Evolutionary conservation across 2,797 vertebrate species (phyloP).

Genomic region (Artibeus lituratus): DNA sequence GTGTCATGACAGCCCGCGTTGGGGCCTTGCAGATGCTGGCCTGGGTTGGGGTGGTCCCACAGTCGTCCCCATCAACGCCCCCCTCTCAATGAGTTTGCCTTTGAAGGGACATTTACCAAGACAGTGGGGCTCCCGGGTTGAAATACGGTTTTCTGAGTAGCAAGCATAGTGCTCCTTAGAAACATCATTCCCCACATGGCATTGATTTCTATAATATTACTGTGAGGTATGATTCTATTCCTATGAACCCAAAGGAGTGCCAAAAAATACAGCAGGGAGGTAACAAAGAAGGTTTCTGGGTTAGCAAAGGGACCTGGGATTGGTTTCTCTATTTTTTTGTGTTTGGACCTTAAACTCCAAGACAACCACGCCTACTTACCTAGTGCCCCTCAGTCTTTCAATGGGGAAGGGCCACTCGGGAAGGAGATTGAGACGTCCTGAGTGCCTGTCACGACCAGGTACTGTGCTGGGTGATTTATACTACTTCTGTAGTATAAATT

Average conservation of each 20-base stretch:
- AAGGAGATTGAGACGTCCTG: background rate
- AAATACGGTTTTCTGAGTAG: background rate
- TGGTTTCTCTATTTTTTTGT: background rate
- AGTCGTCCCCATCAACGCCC: conserved; percentile 48
- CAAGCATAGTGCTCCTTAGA: background rate
- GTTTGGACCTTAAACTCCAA: background rate
- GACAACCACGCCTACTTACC: background rate
- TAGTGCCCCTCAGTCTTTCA: background rate
- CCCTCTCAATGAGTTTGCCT: conserved; percentile 57
- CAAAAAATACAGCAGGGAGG: background rate
- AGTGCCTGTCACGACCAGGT: background rate
- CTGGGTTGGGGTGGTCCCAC: conserved; percentile 30
- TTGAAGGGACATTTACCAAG: conserved; percentile 48
- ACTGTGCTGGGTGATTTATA: background rate
- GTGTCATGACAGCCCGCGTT: conserved; percentile 55
- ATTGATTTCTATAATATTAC: background rate
- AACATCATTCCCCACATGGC: background rate
- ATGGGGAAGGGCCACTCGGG: background rate
- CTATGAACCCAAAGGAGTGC: background rate
- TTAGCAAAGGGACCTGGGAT: background rate
- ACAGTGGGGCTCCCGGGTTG: background rate
- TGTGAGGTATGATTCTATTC: background rate
- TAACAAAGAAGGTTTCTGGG: background rate
- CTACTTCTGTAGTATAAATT: background rate
- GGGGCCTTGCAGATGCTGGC: conserved; percentile 51